These are phyloP conservation scores for Sternotherus odoratus DNA, from an alignment of 2,797 vertebrate species.

Conservation along the genomic window DNA sequence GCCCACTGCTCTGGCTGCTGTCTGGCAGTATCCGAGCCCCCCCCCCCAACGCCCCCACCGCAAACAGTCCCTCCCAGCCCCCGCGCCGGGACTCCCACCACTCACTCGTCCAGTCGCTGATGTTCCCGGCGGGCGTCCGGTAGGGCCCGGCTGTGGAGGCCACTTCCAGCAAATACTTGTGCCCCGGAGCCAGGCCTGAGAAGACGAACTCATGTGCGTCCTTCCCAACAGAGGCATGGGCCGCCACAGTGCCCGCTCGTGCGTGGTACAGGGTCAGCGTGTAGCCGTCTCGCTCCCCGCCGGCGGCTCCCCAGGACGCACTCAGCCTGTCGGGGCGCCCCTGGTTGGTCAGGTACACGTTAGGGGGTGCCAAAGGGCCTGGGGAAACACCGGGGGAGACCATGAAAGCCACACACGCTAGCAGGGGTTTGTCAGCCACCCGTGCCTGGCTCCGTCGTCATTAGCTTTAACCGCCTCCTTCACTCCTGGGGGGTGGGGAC, in stretches of 20 bases:
- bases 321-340: conserved; percentile 67
- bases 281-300: conserved; percentile 59
- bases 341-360: conserved; percentile 65
- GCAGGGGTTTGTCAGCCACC: conserved; percentile 19
- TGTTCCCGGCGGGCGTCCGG: not conserved
- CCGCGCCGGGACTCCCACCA: not conserved
- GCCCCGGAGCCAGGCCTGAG: conserved; percentile 67
- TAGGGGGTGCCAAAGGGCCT: conserved; percentile 67
- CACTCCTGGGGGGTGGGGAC: not conserved
- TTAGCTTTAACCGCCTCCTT: not conserved
- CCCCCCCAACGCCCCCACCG: fast-evolving
- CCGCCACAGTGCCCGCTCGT: not conserved
- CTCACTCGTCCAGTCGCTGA: conserved; percentile 77
- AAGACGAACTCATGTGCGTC: conserved; percentile 62
- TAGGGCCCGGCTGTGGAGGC: conserved; percentile 60
- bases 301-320: conserved; percentile 43
- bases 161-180: conserved; percentile 71
- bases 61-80: fast-evolving
- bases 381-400: conserved; percentile 8
- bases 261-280: conserved; percentile 71
- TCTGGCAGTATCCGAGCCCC: too few relatives aligned
- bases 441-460: conserved; percentile 60
- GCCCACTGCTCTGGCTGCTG: fast-evolving
- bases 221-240: conserved; percentile 57
- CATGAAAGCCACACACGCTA: not conserved